A percentile compares a stretch with the other conserved stretches of the same genome.
These are phyloP conservation scores for Brachionus plicatilis DNA, from an alignment of 1,140 invertebrate species.

Conservation along the genomic window DNA sequence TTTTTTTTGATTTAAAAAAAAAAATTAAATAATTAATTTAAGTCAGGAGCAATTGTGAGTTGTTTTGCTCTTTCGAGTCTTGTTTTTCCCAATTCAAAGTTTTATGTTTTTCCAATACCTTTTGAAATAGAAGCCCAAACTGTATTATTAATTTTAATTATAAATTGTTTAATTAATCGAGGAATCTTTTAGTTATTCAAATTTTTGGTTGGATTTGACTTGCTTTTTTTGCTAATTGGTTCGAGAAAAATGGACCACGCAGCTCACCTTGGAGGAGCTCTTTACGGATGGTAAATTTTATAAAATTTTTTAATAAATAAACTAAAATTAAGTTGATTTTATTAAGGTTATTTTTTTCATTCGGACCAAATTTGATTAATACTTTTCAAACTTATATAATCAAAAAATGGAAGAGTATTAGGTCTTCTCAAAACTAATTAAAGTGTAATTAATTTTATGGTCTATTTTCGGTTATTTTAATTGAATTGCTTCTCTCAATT, in stretches of 20 bases:
- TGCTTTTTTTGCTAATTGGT: not conserved
- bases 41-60: constrained; percentile 26
- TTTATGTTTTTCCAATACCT: constrained; percentile 37
- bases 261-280: constrained; percentile 23
- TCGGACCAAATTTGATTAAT: not conserved
- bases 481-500: not conserved
- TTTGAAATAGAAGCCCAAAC: constrained; percentile 31
- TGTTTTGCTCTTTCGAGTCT: constrained; percentile 34
- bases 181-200: not conserved
- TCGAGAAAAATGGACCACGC: constrained; percentile 35
- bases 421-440: not conserved
- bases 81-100: constrained; percentile 11
- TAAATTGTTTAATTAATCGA: not conserved
- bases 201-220: not conserved
- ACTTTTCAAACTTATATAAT: constrained; percentile 24
- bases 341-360: not conserved
- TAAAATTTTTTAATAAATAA: not conserved
- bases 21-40: not conserved
- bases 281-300: constrained; percentile 10
- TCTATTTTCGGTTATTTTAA: not conserved
- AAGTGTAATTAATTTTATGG: not conserved
- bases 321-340: not conserved
- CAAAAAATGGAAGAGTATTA: constrained; percentile 8
- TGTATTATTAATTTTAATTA: not conserved
- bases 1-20: not conserved